Base-by-base conservation (phyloP, 2,888 invertebrate species). In the Chamaedrilus cognettii region DNA sequence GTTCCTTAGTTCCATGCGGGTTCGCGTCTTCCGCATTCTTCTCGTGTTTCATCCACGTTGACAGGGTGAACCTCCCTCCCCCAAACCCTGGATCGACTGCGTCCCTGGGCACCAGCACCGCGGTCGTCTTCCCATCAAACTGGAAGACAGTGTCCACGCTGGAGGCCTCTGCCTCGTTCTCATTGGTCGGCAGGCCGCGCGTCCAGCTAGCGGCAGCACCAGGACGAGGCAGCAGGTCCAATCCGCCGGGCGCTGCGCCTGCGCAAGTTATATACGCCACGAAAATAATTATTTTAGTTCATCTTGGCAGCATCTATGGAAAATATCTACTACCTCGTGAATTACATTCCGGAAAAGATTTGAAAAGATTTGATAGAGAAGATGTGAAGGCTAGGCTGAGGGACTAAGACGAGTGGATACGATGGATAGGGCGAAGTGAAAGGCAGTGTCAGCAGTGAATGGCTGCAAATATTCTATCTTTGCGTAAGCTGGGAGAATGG, bases 21-120 rank as follows among this genome's bases (percentile, higher is more conserved):
- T 35, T 23, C 32, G 68, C 30, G 34, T 68, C 70, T 26, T 72
- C 71, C 72, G 72, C 35, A 23, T 60, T 71, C 52, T 90, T 88
- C 55, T 91, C 91, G 85, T 98, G 98, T 61, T 95, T 89, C 88
- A 99, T 91, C 93, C 98, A 97, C 7, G 94, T 94, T 55, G 93
- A 89, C 77, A 99, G 88, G 67, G 93, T 92, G 86, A 99, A 98
- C 65, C 91, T 90, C 70, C 89, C 88, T 7, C 90, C 88, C 55
- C 96, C 5, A 1, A 96, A 87, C 23, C 31, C 15, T 15, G 3
- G 32, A 7, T 60, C 33, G 33, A 34, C 15, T 19, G 74, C 74
- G 3, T 73, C 74, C 26, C 73, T 72, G 5, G 82, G 82, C 3
- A 83, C 77, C 65, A 79, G 89, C 0, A 92, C 91, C 0, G 96